Percentiles rank a stretch among this genome's conserved stretches.
Evolutionary conservation across 2,888 invertebrate genomes (phyloP).

Genomic region (Ennomos erosarius): DNA sequence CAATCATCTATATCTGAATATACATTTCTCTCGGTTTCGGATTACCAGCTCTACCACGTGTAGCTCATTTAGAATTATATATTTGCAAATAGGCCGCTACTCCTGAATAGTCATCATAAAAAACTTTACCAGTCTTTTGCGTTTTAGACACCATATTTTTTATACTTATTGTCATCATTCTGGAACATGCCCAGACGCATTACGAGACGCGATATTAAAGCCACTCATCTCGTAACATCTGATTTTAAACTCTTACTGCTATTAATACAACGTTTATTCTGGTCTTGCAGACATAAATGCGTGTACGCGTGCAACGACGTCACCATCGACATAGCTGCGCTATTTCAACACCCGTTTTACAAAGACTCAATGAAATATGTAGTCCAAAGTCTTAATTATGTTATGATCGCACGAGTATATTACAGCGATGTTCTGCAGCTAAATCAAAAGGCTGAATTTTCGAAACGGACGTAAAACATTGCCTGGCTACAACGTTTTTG

Average conservation of each 20-base stretch:
- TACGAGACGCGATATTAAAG: slow-evolving; percentile 1
- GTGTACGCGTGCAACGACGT: slow-evolving; percentile 7
- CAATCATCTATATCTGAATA: no score
- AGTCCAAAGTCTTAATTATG: no score
- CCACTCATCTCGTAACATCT: slow-evolving; percentile 13
- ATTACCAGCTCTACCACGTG: background rate
- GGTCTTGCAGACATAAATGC: slow-evolving; percentile 7
- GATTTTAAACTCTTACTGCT: slow-evolving; percentile 11
- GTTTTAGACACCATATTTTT: slow-evolving; percentile 6
- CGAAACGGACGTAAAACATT: no score
- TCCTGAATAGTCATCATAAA: slow-evolving; percentile 1
- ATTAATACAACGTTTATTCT: slow-evolving; percentile 8
- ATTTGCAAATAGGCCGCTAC: background rate
- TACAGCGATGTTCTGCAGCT: no score
- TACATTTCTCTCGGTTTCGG: no score
- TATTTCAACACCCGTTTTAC: no score
- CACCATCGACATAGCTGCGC: background rate
- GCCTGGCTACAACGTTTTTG: no score
- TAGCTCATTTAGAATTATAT: slow-evolving; percentile 1
- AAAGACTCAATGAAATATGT: no score
- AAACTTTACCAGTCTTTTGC: background rate
- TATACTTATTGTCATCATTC: slow-evolving; percentile 5
- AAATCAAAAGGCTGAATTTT: no score
- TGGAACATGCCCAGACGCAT: slow-evolving; percentile 15
- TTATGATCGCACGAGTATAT: no score